phyloP scores from a whole-genome alignment of 2,113 vertebrate genomes.

The Donacobius atricapilla region DNA sequence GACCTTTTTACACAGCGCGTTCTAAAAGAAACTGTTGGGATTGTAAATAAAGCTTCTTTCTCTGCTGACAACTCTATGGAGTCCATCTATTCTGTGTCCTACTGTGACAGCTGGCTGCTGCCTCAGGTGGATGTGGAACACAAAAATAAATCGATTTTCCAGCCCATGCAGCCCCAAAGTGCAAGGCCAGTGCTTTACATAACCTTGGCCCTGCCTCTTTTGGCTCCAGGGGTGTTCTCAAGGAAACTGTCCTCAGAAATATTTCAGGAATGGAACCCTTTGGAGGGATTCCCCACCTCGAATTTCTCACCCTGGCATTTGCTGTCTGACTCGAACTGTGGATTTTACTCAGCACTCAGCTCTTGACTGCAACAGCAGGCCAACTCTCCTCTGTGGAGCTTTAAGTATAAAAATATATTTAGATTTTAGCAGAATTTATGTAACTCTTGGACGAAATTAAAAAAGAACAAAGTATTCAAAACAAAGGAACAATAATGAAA shows the following conservation, averaged over 20 bases:
- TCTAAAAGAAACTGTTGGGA: too few relatives aligned
- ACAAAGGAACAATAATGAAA: not conserved
- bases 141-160: rapidly evolving
- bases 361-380: not conserved
- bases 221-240: not conserved
- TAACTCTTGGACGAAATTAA: not conserved
- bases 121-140: not conserved
- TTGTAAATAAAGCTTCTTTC: too few relatives aligned
- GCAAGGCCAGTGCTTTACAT: not conserved
- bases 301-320: not conserved
- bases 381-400: not conserved
- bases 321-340: not conserved
- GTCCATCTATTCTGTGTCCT: too few relatives aligned
- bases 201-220: not conserved
- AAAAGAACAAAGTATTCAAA: not conserved
- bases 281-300: not conserved
- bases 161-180: not conserved
- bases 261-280: not conserved
- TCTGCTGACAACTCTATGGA: too few relatives aligned
- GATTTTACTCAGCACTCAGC: not conserved
- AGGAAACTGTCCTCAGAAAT: not conserved
- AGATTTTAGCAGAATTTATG: not conserved
- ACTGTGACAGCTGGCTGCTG: not conserved
- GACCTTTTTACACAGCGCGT: too few relatives aligned
- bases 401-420: not conserved